A percentile compares a stretch with the other conserved stretches of the same genome.
Conservation (phyloP, 2,113 vertebrate genomes). For the Chionodraco myersi region DNA sequence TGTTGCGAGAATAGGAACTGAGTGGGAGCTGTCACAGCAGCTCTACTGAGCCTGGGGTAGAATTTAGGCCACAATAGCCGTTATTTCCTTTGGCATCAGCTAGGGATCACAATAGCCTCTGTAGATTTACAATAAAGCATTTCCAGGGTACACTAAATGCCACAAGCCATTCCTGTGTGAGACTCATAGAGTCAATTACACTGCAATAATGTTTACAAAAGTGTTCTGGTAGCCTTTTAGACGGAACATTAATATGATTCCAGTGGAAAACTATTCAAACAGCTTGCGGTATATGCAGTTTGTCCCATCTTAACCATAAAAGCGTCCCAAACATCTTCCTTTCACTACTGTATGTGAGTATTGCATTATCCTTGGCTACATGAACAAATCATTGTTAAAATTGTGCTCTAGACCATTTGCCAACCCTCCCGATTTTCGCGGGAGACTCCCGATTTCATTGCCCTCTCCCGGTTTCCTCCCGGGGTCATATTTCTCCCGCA, state of each 20-base stretch:
- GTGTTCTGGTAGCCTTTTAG: neutral
- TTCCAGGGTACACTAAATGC: conserved; percentile 17
- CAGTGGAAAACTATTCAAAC: neutral
- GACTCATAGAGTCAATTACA: neutral
- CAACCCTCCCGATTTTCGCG: no score
- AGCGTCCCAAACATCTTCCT: neutral
- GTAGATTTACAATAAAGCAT: conserved; percentile 13
- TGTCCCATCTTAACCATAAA: neutral
- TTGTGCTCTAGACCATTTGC: neutral
- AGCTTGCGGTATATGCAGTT: neutral
- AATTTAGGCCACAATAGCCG: conserved; percentile 21
- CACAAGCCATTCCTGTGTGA: neutral
- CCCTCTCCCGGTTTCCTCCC: no score
- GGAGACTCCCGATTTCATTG: no score
- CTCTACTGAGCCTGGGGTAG: conserved; percentile 34
- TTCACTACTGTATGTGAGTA: neutral
- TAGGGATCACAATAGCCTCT: neutral
- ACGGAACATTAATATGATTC: neutral
- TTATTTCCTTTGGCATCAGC: conserved; percentile 12
- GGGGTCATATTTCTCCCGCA: no score
- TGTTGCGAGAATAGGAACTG: conserved; percentile 20
- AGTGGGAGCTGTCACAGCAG: conserved; percentile 44
- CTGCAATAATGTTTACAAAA: neutral
- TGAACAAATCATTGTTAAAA: neutral
- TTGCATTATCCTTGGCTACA: neutral